Evolutionary conservation across 2,888 invertebrate species (phyloP).

Genomic region (Lepidonotus clava): DNA sequence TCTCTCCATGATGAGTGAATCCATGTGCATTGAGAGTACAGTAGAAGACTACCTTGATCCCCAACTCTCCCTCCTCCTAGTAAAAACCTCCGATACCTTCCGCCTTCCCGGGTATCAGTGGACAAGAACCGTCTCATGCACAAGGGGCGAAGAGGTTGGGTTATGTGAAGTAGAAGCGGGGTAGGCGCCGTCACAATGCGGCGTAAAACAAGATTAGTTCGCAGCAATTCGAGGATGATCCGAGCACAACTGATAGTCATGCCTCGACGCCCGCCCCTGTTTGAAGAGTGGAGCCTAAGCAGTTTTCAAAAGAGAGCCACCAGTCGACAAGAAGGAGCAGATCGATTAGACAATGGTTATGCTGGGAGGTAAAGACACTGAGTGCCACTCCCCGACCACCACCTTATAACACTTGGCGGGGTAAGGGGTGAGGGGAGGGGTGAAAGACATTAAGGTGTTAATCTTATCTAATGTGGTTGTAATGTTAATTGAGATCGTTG

Average conservation of each 20-base stretch:
- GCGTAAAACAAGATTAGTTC: conserved; percentile 27
- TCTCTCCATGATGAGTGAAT: not conserved
- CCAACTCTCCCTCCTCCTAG: too few relatives aligned
- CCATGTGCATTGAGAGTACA: not conserved
- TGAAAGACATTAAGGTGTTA: too few relatives aligned
- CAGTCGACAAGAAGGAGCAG: not conserved
- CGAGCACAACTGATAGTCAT: conserved; percentile 4
- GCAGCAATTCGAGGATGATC: not conserved
- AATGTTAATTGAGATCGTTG: too few relatives aligned
- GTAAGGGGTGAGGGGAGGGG: too few relatives aligned
- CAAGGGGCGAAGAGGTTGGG: not conserved
- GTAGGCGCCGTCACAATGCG: not conserved
- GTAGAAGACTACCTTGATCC: not conserved
- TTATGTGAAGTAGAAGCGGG: not conserved
- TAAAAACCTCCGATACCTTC: too few relatives aligned
- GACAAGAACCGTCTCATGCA: not conserved
- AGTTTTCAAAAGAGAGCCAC: conserved; percentile 23
- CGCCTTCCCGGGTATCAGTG: not conserved
- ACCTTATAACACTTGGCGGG: too few relatives aligned
- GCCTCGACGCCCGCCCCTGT: not conserved
- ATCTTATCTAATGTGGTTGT: too few relatives aligned
- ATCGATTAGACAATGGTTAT: conserved; percentile 5
- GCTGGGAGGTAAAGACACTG: too few relatives aligned
- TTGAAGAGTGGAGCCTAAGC: conserved; percentile 19
- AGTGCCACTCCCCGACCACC: too few relatives aligned